phyloP scores from a whole-genome alignment of 2,888 invertebrate species.

The Stenodera caucasica region DNA sequence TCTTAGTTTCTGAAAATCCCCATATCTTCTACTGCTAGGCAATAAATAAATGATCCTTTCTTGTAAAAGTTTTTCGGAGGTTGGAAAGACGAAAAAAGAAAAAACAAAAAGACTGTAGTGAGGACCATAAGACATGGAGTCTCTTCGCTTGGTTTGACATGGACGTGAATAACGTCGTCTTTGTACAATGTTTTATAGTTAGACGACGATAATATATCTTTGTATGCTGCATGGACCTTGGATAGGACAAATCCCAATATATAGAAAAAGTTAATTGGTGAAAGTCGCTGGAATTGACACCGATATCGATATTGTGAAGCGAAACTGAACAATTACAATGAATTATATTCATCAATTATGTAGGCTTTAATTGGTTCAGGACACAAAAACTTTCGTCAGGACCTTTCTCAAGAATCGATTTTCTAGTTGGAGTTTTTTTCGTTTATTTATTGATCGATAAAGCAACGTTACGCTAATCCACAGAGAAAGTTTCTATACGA shows the following conservation, averaged over 20 bases:
- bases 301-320: too few species aligned
- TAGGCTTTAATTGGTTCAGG: conserved; percentile 21
- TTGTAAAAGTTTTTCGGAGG: conserved; percentile 18
- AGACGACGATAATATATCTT: not conserved
- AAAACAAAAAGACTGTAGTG: not conserved
- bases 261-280: not conserved
- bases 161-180: conserved; percentile 24
- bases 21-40: conserved; percentile 27
- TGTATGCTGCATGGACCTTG: not conserved
- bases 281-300: too few species aligned
- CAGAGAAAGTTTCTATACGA: not conserved
- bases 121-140: conserved; percentile 25
- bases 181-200: conserved; percentile 16
- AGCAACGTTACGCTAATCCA: not conserved
- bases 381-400: too few species aligned
- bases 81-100: not conserved
- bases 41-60: conserved; percentile 34
- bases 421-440: too few species aligned
- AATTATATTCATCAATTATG: conserved; percentile 22
- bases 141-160: conserved; percentile 31
- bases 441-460: not conserved
- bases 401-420: too few species aligned
- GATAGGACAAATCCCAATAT: not conserved
- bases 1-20: conserved; percentile 28
- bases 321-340: too few species aligned